phyloP scores from a whole-genome alignment of 2,797 vertebrate genomes.

The Malurus splendens region DNA sequence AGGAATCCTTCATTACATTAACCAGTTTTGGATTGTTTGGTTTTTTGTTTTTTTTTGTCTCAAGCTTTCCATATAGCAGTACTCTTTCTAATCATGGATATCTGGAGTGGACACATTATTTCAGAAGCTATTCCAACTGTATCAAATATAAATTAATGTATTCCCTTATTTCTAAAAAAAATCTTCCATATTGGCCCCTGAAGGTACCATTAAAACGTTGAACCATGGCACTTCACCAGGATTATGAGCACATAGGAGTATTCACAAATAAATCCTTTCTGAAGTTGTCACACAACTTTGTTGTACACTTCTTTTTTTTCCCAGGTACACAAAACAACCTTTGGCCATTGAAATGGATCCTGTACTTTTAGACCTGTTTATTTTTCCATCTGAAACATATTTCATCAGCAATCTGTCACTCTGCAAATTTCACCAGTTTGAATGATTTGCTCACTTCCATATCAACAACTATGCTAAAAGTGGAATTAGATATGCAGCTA shows the following conservation, averaged over 20 bases:
- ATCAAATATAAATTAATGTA: neutral
- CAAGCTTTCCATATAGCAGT: neutral
- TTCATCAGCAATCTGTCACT: neutral
- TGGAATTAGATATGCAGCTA: neutral
- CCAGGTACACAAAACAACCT: neutral
- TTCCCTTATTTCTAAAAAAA: neutral
- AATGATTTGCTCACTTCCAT: neutral
- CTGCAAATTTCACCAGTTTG: neutral
- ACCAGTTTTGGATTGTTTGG: neutral
- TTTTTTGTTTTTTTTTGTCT: neutral
- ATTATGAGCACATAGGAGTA: neutral
- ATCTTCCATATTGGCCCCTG: neutral
- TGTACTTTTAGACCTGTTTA: neutral
- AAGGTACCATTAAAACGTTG: neutral
- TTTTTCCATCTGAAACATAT: neutral
- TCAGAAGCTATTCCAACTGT: neutral
- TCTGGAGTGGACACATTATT: neutral
- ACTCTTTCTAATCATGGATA: neutral
- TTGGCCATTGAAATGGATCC: neutral
- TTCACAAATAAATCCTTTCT: neutral
- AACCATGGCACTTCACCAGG: neutral
- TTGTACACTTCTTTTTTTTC: neutral
- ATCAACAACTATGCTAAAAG: neutral
- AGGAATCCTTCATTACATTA: neutral
- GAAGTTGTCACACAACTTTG: neutral